Evolutionary conservation across 2,888 invertebrate genomes (phyloP).

Genomic region (Thereva unica): DNA sequence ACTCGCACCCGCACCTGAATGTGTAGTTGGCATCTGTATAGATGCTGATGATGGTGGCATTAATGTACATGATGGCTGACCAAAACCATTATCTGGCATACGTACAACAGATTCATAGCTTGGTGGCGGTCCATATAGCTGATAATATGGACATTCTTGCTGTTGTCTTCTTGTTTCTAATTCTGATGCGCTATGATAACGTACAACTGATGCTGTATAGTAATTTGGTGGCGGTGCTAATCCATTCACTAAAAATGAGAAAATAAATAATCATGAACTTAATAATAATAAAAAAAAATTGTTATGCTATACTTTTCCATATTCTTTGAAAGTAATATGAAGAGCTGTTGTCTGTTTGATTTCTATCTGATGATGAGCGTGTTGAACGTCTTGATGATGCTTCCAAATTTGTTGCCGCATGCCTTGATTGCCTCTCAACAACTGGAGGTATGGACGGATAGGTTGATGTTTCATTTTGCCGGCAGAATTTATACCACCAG

Average conservation of each 20-base stretch:
- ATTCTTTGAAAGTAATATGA: conserved; percentile 52
- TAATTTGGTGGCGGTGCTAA: conserved; percentile 41
- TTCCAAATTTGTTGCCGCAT: conserved; percentile 12
- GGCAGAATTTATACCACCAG: conserved; percentile 62
- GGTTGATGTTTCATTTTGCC: conserved; percentile 52
- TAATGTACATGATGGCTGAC: conserved; percentile 40
- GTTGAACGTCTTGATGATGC: conserved; percentile 20
- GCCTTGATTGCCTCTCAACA: conserved; percentile 25
- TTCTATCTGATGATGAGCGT: conserved; percentile 32
- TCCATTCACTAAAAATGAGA: conserved; percentile 34
- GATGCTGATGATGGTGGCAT: conserved; percentile 19
- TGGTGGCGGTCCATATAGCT: conserved; percentile 60
- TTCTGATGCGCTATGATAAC: conserved; percentile 39
- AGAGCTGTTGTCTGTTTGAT: conserved; percentile 6
- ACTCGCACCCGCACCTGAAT: too few species aligned
- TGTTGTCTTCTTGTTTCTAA: conserved; percentile 40
- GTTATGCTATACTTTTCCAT: conserved; percentile 53
- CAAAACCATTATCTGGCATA: conserved; percentile 36
- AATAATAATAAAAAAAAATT: not conserved
- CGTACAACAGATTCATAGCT: conserved; percentile 59
- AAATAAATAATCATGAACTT: not conserved
- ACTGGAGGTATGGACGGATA: conserved; percentile 38
- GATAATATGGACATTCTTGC: conserved; percentile 57
- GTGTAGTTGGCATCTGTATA: not conserved
- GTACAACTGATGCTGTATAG: conserved; percentile 38